phyloP scores from a whole-genome alignment of 2,888 invertebrate species.

The Celastrina argiolus region DNA sequence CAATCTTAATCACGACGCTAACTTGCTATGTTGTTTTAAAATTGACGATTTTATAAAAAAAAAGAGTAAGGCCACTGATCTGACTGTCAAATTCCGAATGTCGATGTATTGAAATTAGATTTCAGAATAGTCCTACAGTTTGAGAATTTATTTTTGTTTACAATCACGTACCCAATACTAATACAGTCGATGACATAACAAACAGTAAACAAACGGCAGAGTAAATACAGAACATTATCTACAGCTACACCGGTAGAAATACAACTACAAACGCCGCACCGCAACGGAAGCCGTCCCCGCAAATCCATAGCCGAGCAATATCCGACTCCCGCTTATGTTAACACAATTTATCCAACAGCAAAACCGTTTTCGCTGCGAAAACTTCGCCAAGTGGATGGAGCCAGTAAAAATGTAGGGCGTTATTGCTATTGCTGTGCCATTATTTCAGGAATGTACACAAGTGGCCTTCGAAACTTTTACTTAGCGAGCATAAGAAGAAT shows the following conservation, averaged over 20 bases:
- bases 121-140: no score
- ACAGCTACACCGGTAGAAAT: background rate
- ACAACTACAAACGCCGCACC: slow-evolving; percentile 38
- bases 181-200: background rate
- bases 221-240: background rate
- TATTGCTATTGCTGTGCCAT: background rate
- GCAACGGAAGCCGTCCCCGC: slow-evolving; percentile 73
- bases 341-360: slow-evolving; percentile 29
- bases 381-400: slow-evolving; percentile 1
- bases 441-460: background rate
- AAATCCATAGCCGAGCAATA: slow-evolving; percentile 66
- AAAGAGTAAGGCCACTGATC: no score
- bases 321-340: slow-evolving; percentile 51
- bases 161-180: background rate
- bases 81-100: no score
- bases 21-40: no score
- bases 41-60: no score
- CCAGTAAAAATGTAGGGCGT: slow-evolving; percentile 1
- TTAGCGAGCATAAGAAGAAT: background rate
- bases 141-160: background rate
- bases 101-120: no score
- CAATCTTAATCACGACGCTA: no score
- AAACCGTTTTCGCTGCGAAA: slow-evolving; percentile 8
- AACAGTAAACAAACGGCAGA: background rate
- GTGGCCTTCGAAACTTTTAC: background rate